Conservation (phyloP, 2,113 vertebrate species). For the Oxyura jamaicensis region DNA sequence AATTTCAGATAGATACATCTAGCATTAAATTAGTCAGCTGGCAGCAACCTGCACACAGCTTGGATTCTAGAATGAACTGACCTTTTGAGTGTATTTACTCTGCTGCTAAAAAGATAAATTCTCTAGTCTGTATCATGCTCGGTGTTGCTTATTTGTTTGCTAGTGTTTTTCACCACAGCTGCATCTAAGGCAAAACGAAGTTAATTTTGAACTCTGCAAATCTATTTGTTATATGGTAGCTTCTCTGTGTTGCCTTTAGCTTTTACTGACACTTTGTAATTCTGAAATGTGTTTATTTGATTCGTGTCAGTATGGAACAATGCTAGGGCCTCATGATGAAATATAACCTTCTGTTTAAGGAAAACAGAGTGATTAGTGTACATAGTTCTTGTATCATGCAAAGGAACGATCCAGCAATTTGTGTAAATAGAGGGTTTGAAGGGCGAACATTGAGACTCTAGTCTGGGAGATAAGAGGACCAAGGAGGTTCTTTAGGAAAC, state of each 20-base stretch:
- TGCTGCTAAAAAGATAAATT: not conserved
- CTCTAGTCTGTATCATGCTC: not conserved
- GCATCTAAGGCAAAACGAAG: not conserved
- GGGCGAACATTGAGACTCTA: no score
- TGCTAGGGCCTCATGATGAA: no score
- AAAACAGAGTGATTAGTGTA: no score
- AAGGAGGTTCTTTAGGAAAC: no score
- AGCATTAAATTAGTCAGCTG: not conserved
- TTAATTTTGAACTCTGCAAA: not conserved
- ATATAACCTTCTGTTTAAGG: no score
- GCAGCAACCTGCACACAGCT: not conserved
- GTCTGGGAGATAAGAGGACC: no score
- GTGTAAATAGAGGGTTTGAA: no score
- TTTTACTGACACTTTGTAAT: not conserved
- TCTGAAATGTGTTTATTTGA: no score
- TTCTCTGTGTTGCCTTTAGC: not conserved
- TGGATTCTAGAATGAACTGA: not conserved
- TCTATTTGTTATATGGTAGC: not conserved
- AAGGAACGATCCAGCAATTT: no score
- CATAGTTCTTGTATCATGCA: no score
- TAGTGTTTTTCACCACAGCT: not conserved
- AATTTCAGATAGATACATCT: not conserved
- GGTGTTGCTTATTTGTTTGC: not conserved
- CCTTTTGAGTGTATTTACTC: not conserved
- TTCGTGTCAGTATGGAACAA: no score